Evolutionary conservation across 2,888 invertebrate species (phyloP), one percentile per base, ranked within the genome.

Genomic region (Lepetodrilus schrolli): DNA sequence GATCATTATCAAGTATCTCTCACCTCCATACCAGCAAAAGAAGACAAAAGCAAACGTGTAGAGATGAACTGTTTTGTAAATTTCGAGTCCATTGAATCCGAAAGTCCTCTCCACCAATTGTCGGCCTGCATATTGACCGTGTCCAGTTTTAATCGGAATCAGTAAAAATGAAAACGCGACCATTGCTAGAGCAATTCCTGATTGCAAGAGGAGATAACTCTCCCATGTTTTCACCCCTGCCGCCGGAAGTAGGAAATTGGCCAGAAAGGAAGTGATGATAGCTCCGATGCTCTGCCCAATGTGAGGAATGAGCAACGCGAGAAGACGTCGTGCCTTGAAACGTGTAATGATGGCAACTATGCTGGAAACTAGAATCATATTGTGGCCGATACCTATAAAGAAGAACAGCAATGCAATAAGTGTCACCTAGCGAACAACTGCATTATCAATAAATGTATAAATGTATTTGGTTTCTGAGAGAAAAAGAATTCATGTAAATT

Each of bases 251-350:
- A 58, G 26, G 5, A 4, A n/a, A n/a, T 2, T 48, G 17, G 5
- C 48, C 26, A 58, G 58, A 30, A 17, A n/a, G 7, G 30, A n/a
- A 26, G 34, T 23, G 3, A 21, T 34, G 4, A 13, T 58, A 4
- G 58, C 10, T 1, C 10, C 26, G 23, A 68, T 23, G 47, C 23
- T 13, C 7, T 17, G 17, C 5, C 66, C 66, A 17, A 66, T n/a
- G n/a, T 66, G 66, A 1, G 68, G 43, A 3, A 68, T 43, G n/a
- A 68, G 68, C 5, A 68, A 17, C 23, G 68, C 68, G 1, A 17
- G 23, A n/a, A 68, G 30, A 1, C 68, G 38, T 5, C 47, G 38
- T 10, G 4, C 47, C 4, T 13, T 8, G 26, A 43, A 68, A 21
- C 47, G 30, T 17, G 43, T 26, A 8, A 68, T 10, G 10, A 68